Evolutionary conservation across 2,888 invertebrate species (phyloP).

Genomic region (Gasteruption jaculator): DNA sequence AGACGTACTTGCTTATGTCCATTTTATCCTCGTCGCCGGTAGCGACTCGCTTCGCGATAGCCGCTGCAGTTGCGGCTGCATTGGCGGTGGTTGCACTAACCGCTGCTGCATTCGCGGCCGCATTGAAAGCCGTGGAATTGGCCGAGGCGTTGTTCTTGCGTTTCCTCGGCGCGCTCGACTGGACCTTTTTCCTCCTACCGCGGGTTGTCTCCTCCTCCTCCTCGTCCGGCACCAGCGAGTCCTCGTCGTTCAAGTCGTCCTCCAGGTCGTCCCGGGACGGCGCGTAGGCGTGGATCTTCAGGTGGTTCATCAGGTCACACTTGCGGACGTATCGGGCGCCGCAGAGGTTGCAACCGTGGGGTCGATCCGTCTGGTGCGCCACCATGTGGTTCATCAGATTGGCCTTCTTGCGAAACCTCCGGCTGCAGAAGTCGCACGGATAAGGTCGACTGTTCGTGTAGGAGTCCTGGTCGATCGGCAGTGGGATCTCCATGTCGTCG

Average conservation of each 20-base stretch:
- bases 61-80: too few relatives aligned
- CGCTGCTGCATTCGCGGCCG: too few relatives aligned
- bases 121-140: too few relatives aligned
- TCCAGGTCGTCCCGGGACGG: slow-evolving; percentile 61
- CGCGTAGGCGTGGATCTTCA: slow-evolving; percentile 76
- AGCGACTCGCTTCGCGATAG: too few relatives aligned
- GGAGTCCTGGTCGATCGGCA: slow-evolving; percentile 79
- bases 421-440: slow-evolving; percentile 82
- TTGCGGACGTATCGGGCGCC: slow-evolving; percentile 76
- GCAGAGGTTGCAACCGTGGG: slow-evolving; percentile 78
- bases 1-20: slow-evolving; percentile 35
- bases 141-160: slow-evolving; percentile 41
- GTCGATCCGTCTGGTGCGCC: slow-evolving; percentile 78
- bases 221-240: slow-evolving; percentile 39
- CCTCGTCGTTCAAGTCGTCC: slow-evolving; percentile 54
- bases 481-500: slow-evolving; percentile 69
- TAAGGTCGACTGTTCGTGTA: slow-evolving; percentile 73
- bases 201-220: slow-evolving; percentile 38
- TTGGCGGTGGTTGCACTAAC: too few relatives aligned
- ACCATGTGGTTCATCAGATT: slow-evolving; percentile 85
- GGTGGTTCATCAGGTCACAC: slow-evolving; percentile 76
- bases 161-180: slow-evolving; percentile 46
- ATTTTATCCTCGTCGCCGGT: slow-evolving; percentile 27
- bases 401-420: slow-evolving; percentile 78
- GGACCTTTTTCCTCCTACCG: slow-evolving; percentile 46